Evolutionary conservation across 1,140 invertebrate species (phyloP), one percentile per base, ranked within the genome.

Genomic region (Caenorhabditis remanei): DNA sequence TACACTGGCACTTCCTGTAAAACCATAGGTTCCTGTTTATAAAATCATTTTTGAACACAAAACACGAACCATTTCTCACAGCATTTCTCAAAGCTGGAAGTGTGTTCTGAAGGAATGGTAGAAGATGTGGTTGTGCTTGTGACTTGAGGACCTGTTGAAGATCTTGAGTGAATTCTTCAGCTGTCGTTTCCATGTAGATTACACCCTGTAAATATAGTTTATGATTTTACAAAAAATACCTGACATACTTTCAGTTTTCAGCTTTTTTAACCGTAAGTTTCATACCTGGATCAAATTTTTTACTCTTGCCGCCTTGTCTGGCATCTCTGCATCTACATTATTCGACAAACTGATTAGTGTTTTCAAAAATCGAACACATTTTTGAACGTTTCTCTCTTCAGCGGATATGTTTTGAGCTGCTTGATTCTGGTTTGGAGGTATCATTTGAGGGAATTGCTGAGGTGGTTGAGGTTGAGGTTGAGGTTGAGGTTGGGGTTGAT

Each of bases 321-420:
- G 41, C 67, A 48, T 83, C 8, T 61, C 75, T 11, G 63, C 63
- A 53, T 84, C 58, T n/a, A 53, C 41, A 32, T 85, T 56, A 43
- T 83, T 55, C 4, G 83, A 71, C 46, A 88, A 32, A 50, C 63
- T 75, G 14, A 88, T 79, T 13, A 88, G 55, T 19, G 87, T 88
- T 65, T 85, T 85, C 61, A 88, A 85, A 43, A 88, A 88, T 43
- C 87, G 83, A 4, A 79, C 75, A 32, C 87, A 88, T 41, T 88
- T 88, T n/a, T 50, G 19, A 21, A 88, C 84, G 43, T 71, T 67
- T 67, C 53, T 65, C 21, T 71, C 67, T 24, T 85, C 85, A 46
- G 84, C 41, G 0, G 55, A 40, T 40, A n/a, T 50, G 19, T 84
- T 84, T 24, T 84, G 32, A 32, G 32, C 32, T 32, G 32, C 32